Base-by-base conservation (phyloP, 2,113 vertebrate species). In the Montifringilla adamsi region DNA sequence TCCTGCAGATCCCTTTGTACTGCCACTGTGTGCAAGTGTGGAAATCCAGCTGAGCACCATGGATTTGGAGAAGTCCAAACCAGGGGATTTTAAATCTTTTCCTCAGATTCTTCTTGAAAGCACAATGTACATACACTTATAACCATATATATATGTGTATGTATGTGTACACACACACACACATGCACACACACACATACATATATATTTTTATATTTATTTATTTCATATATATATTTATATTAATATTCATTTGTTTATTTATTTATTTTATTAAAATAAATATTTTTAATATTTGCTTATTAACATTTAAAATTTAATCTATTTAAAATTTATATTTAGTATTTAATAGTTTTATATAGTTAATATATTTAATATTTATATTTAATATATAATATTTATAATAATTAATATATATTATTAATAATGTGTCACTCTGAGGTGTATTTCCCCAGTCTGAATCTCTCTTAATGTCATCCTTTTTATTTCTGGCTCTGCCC, bases 11-110 rank as follows among this genome's bases (percentile, higher is more conserved):
- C 27, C 46, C 23, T 44, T 53, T 41, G n/a, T 11, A 4, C 24
- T 68, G 11, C 19, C n/a, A 3, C 39, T 30, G 31, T 7, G 5
- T 19, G 74, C 53, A 28, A 46, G 18, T 11, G 15, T 21, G 60
- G 60, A 35, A 69, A 69, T 27, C 15, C 9, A 6, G 0, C 10
- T 13, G 60, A n/a, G 59, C 31, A 33, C 33, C 30, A 2, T 1
- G 44, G 58, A 31, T 5, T 28, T 53, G 23, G 6, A 26, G 46
- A 15, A 66, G 13, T 24, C 26, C 26, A 55, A n/a, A 5, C 28
- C 15, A 16, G 27, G 47, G 35, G 15, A 21, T 63, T 86, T 64
- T 35, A 46, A 11, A 13, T 64, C 24, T 33, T 72, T 75, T 64
- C 37, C 21, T 62, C 31, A 5, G 21, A 21, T 13, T 58, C 19